Base-by-base conservation (phyloP, 2,797 vertebrate species). In the Anguilla marmorata region DNA sequence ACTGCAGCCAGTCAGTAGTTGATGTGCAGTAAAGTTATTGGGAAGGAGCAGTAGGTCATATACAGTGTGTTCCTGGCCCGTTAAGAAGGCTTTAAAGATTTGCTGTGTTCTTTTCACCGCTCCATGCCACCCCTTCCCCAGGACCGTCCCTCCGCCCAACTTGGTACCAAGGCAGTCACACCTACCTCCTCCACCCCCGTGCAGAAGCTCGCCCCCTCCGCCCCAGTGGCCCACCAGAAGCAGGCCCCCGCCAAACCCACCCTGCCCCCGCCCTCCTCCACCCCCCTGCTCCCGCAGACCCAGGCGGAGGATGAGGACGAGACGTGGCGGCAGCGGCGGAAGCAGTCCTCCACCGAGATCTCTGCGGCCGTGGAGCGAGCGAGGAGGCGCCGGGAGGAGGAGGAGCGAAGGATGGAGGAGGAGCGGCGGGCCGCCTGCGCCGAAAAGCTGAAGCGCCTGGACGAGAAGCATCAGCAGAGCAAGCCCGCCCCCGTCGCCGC, bases 341-440 rank as follows among this genome's bases (percentile, higher is more conserved):
- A 98, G 88, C 97, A 98, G 88, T 98, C 98, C 0, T 98, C 97
- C 0, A 94, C 97, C 0, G 97, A 98, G 92, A 98, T 99, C 80
- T 98, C 98, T 1, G 96, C 96, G 0, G 98, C 97, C 0, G 98
- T 98, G 86, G 98, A 98, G 91, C 95, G 98, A 14, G 98, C 98
- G 0, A 96, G 98, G 1, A 95, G 98, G 0, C 96, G 98, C 0
- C 96, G 98, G 0, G 98, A 98, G 24, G 97, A 98, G 76, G 98
- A 99, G 85, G 98, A 99, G 41, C 96, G 97, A 0, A 94, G 98
- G 83, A 98, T 99, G 98, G 97, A 98, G 90, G 98, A 99, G 86
- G 97, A 98, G 90, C 95, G 98, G 5, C 95, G 98, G 3, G 98
- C 98, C 0, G 98, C 98, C 52, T 99, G 98, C 0, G 98, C 98